Base-by-base conservation (phyloP, 53 echinoderm and acorn worm genomes). In the Henricia sp. region DNA sequence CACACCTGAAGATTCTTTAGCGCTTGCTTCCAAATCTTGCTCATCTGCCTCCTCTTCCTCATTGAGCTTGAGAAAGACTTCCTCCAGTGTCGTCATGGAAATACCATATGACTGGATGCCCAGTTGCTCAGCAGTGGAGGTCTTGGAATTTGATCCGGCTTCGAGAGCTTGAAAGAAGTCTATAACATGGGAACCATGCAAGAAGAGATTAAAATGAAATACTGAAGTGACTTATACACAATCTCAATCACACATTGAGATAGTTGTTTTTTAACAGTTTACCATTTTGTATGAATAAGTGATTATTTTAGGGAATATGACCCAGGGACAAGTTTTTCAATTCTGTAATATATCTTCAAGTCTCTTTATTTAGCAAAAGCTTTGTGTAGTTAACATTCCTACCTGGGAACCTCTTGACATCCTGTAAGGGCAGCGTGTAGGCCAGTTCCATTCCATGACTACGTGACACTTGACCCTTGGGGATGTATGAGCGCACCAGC, bases 61-160 rank as follows among this genome's bases (percentile, higher is more conserved):
- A 12, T 82, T 88, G 28, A 93, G 77, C 58, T 93, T 93, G 36
- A 93, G 56, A 62, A 93, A 93, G 53, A 93, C 94, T 52, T 93
- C 94, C 52, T 93, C 94, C 38, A 93, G 76, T 3, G 94, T 85
- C 27, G 94, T 93, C 94, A 93, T 93, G 82, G 91, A 91, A 58
- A 93, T 88, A 4, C 94, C 94, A 42, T 93, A 93, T 30, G 72
- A 83, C 75, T 91, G 91, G 50, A 93, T 88, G 29, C 94, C 94
- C 35, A 88, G 34, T 44, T 63, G 14, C 63, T 66, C 28, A 19
- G 88, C 80, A 19, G 41, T 54, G 0, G 90, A 52, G 3, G 32
- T 10, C 3, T 36, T 58, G 14, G 48, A 48, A 4, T 32, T 26
- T 2, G 39, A 16, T 19, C 24, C 17, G 20, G 57, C 36, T 44